Conservation (phyloP, 2,797 vertebrate genomes). For the Fundulus diaphanus region DNA sequence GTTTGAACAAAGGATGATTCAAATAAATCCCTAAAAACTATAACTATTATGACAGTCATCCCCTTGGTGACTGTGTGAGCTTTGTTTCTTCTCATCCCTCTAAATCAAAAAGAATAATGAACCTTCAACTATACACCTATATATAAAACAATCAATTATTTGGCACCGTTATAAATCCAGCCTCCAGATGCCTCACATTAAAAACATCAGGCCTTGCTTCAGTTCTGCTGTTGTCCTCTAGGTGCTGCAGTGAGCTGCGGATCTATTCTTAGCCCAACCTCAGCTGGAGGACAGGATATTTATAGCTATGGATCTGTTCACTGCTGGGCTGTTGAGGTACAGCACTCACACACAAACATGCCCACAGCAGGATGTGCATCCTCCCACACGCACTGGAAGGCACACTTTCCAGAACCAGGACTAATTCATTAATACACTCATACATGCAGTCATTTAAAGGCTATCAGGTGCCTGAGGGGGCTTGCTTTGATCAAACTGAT, state of each 20-base stretch:
- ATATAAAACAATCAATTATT: neutral
- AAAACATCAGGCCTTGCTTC: neutral
- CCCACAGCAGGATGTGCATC: neutral
- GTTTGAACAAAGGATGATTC: neutral
- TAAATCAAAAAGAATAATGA: neutral
- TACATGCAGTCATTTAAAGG: slow-evolving; percentile 42
- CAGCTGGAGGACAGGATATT: slow-evolving; percentile 55
- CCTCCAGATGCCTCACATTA: neutral
- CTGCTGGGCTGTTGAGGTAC: slow-evolving; percentile 32
- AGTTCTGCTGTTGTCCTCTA: slow-evolving; percentile 26
- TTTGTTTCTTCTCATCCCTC: neutral
- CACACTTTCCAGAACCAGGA: slow-evolving; percentile 4
- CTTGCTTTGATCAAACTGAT: slow-evolving; percentile 37
- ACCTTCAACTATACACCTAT: neutral
- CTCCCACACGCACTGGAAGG: slow-evolving; percentile 1
- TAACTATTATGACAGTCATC: too few species aligned
- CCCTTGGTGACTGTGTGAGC: neutral
- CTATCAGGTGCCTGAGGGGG: slow-evolving; percentile 28
- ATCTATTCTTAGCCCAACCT: slow-evolving; percentile 66
- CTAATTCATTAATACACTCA: slow-evolving; percentile 30
- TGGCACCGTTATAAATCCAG: neutral
- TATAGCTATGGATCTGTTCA: slow-evolving; percentile 55
- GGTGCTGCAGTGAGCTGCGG: neutral
- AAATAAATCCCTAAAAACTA: neutral
- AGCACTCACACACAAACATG: slow-evolving; percentile 14